These are phyloP conservation scores for Macrosoma leucophasiata DNA, from an alignment of 2,888 invertebrate genomes.

Conservation along the genomic window DNA sequence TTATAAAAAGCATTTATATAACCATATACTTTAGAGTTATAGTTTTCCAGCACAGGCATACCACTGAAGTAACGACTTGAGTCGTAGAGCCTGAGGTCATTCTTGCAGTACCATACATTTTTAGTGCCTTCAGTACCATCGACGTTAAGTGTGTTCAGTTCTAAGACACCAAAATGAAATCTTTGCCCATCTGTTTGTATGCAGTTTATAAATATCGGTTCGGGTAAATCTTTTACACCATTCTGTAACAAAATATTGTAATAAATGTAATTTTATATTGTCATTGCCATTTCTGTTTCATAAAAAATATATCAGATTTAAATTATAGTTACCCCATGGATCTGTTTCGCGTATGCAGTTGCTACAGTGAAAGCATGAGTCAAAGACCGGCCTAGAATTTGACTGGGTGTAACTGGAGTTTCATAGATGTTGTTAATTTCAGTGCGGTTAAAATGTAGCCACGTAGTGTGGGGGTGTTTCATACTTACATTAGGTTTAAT, in stretches of 20 bases:
- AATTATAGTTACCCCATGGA: slow-evolving; percentile 81
- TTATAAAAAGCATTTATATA: slow-evolving; percentile 87
- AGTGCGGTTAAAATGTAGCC: slow-evolving; percentile 80
- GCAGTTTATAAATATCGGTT: slow-evolving; percentile 88
- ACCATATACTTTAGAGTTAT: slow-evolving; percentile 86
- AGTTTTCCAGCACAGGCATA: slow-evolving; percentile 80
- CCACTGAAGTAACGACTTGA: slow-evolving; percentile 79
- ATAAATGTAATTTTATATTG: slow-evolving; percentile 1
- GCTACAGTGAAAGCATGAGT: slow-evolving; percentile 85
- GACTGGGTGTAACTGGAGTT: slow-evolving; percentile 78
- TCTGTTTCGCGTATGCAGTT: slow-evolving; percentile 83
- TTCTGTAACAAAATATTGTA: slow-evolving; percentile 53
- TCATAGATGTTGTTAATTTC: slow-evolving; percentile 81
- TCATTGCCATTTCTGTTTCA: background rate
- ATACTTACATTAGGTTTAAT: slow-evolving; percentile 56
- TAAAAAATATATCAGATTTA: background rate
- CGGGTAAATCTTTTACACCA: slow-evolving; percentile 78
- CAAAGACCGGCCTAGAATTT: slow-evolving; percentile 81
- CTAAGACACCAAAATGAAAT: slow-evolving; percentile 88
- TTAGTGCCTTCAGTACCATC: slow-evolving; percentile 74
- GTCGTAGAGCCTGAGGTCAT: slow-evolving; percentile 78
- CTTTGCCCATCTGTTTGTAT: slow-evolving; percentile 86
- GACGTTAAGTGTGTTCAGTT: slow-evolving; percentile 87
- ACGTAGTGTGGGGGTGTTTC: slow-evolving; percentile 84
- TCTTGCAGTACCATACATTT: slow-evolving; percentile 88